Conservation (phyloP, 1,140 invertebrate species). For the Solen grandis region DNA sequence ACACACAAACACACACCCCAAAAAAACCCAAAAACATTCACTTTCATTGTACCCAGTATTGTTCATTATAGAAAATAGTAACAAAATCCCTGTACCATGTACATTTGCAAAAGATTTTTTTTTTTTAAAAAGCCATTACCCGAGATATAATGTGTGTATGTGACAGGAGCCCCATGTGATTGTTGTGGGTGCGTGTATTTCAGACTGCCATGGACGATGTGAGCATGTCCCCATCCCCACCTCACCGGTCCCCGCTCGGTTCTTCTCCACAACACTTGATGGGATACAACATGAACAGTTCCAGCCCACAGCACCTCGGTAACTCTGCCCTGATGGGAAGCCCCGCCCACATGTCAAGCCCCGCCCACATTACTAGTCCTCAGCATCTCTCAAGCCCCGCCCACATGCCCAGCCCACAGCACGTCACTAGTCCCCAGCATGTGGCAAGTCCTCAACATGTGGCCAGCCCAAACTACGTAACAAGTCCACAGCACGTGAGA, state of each 20-base stretch:
- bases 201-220: slow-evolving; percentile 43
- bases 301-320: slow-evolving; percentile 44
- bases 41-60: no score
- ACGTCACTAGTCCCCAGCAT: slow-evolving; percentile 46
- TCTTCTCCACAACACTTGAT: slow-evolving; percentile 52
- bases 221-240: slow-evolving; percentile 28
- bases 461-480: neutral
- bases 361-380: slow-evolving; percentile 38
- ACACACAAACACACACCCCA: no score
- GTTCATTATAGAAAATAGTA: no score
- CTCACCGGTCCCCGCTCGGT: slow-evolving; percentile 27
- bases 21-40: no score
- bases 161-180: no score
- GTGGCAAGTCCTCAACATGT: slow-evolving; percentile 28
- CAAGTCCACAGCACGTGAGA: neutral
- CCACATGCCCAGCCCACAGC: slow-evolving; percentile 39
- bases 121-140: no score
- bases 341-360: slow-evolving; percentile 32
- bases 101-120: no score
- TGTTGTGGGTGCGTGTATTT: no score
- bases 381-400: slow-evolving; percentile 7
- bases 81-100: no score
- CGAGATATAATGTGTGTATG: no score
- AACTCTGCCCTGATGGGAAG: slow-evolving; percentile 27
- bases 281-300: slow-evolving; percentile 52